Evolutionary conservation across 2,888 invertebrate species (phyloP).

Genomic region (Caenorhabditis auriculariae): DNA sequence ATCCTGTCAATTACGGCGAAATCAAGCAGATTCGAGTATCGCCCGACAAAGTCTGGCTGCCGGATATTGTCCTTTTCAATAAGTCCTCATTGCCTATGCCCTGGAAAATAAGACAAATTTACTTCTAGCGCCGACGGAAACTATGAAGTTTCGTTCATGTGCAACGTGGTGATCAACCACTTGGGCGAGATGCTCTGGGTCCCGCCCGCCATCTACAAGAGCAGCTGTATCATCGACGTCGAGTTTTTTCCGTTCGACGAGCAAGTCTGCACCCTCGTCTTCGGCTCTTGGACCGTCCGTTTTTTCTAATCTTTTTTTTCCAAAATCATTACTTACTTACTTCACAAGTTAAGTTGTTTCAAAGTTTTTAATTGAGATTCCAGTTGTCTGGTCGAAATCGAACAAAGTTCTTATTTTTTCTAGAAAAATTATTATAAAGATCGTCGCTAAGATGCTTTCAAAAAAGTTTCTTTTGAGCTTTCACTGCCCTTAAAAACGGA

Average conservation of each 20-base stretch:
- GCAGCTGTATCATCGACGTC: conserved; percentile 96
- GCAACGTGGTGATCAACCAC: conserved; percentile 94
- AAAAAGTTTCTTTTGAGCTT: too few species aligned
- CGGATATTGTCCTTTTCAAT: conserved; percentile 67
- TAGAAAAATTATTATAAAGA: too few species aligned
- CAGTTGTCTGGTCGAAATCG: too few species aligned
- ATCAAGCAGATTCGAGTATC: conserved; percentile 64
- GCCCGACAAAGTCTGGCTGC: conserved; percentile 67
- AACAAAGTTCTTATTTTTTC: too few species aligned
- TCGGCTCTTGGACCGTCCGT: conserved; percentile 58
- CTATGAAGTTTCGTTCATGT: conserved; percentile 95
- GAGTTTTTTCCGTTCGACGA: conserved; percentile 89
- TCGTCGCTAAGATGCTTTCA: too few species aligned
- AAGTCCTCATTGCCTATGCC: too few species aligned
- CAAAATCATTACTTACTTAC: background rate
- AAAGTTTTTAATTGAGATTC: too few species aligned
- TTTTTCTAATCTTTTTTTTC: background rate
- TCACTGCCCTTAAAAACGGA: too few species aligned
- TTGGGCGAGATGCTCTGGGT: conserved; percentile 96
- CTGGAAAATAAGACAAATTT: too few species aligned
- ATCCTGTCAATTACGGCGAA: conserved; percentile 66
- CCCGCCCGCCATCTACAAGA: conserved; percentile 98
- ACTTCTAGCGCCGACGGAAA: conserved; percentile 92
- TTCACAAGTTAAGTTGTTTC: background rate
- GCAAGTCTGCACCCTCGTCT: conserved; percentile 57